These are phyloP conservation scores for Nanorana parkeri DNA, from an alignment of 2,113 vertebrate species.

Conservation along the genomic window DNA sequence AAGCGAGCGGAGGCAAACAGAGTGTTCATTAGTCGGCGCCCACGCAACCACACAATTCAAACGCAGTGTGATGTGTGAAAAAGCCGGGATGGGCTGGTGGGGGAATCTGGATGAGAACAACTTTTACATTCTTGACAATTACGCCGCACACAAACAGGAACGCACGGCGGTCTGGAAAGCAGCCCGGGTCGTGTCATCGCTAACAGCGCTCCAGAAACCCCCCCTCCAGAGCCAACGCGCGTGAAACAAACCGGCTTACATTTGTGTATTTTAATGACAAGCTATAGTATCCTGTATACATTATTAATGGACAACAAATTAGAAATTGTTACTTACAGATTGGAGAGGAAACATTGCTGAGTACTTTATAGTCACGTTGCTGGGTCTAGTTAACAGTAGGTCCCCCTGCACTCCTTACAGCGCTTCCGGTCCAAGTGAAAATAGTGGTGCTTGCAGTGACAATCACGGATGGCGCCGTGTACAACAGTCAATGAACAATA, in stretches of 20 bases:
- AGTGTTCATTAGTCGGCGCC: constrained; percentile 29
- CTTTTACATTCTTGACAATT: constrained; percentile 23
- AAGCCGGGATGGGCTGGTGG: not conserved
- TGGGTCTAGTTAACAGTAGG: too few relatives aligned
- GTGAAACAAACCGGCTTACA: not conserved
- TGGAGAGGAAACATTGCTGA: too few relatives aligned
- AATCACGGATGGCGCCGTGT: too few relatives aligned
- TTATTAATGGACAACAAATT: too few relatives aligned
- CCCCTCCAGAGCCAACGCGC: not conserved
- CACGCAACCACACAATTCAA: constrained; percentile 28
- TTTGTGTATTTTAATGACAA: too few relatives aligned
- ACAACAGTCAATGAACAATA: too few relatives aligned
- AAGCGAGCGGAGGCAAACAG: constrained; percentile 9
- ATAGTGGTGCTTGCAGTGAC: too few relatives aligned
- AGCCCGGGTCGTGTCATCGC: constrained; percentile 16
- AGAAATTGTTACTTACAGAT: too few relatives aligned
- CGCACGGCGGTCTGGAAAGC: not conserved
- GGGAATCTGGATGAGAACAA: not conserved
- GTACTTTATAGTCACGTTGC: too few relatives aligned
- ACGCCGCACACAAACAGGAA: not conserved
- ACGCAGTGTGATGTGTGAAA: constrained; percentile 22
- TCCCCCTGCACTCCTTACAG: too few relatives aligned
- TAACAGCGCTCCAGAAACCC: not conserved
- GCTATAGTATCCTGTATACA: too few relatives aligned
- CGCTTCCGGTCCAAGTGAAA: too few relatives aligned